Conservation (phyloP, 1,140 invertebrate species). For the Calycopis cecrops region DNA sequence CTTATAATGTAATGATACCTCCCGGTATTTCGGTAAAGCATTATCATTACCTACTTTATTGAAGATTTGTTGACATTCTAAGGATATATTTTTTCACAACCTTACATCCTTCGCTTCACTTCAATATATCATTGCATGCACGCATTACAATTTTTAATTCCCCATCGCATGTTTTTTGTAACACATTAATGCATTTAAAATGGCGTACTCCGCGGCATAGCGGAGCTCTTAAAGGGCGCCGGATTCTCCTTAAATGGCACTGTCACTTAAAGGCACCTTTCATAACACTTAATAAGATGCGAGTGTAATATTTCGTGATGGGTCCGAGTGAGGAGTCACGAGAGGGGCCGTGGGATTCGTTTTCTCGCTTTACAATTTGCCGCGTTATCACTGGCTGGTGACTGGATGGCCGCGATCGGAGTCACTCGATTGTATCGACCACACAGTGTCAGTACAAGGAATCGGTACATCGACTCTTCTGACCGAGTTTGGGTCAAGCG, state of each 20-base stretch:
- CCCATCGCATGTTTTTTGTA: conserved; percentile 8
- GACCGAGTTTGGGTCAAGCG: too few species aligned
- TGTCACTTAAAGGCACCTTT: conserved; percentile 60
- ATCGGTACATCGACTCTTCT: too few species aligned
- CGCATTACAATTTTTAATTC: conserved; percentile 1
- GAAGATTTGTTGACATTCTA: too few species aligned
- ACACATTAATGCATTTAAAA: conserved; percentile 9
- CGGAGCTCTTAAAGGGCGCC: conserved; percentile 39
- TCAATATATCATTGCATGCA: too few species aligned
- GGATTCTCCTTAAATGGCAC: conserved; percentile 51
- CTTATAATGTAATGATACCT: too few species aligned
- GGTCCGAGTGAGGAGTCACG: conserved; percentile 62
- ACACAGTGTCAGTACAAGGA: too few species aligned
- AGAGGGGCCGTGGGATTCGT: conserved; percentile 60
- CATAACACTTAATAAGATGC: conserved; percentile 70
- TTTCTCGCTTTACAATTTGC: conserved; percentile 36
- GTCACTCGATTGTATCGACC: neutral
- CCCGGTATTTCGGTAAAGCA: too few species aligned
- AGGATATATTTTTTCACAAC: too few species aligned
- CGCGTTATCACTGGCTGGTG: neutral
- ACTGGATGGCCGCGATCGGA: conserved; percentile 4
- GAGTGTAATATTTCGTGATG: conserved; percentile 67
- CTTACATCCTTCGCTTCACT: too few species aligned
- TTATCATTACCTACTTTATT: too few species aligned
- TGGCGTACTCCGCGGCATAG: conserved; percentile 19